Percentiles rank a stretch among this genome's conserved stretches.
These are phyloP conservation scores for Ochropleura leucogaster DNA, from an alignment of 2,888 invertebrate genomes.

Conservation along the genomic window DNA sequence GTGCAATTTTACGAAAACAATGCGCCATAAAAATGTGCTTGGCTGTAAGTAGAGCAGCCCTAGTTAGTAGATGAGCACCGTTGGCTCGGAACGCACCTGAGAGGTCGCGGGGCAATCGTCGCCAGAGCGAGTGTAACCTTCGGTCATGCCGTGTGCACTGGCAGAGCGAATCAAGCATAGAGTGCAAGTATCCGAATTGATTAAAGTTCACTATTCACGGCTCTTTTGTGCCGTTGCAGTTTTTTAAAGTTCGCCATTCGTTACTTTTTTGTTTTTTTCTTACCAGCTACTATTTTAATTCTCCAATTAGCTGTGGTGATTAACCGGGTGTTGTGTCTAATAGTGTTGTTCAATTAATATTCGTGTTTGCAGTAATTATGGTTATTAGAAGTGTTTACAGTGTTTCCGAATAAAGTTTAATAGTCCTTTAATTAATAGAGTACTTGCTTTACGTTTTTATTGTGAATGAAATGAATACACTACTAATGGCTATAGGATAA, in stretches of 20 bases:
- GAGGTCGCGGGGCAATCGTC: slow-evolving; percentile 68
- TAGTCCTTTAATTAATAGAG: slow-evolving; percentile 5
- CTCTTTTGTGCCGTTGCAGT: background rate
- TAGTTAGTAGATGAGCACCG: slow-evolving; percentile 82
- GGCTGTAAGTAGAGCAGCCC: slow-evolving; percentile 83
- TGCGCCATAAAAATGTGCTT: slow-evolving; percentile 83
- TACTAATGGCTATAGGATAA: background rate
- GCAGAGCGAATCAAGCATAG: slow-evolving; percentile 81
- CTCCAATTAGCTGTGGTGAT: slow-evolving; percentile 23
- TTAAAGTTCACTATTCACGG: slow-evolving; percentile 24
- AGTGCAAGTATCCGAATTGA: slow-evolving; percentile 84
- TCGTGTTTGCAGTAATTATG: slow-evolving; percentile 34
- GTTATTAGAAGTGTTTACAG: slow-evolving; percentile 43
- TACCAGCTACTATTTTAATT: slow-evolving; percentile 17
- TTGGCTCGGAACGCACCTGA: slow-evolving; percentile 81
- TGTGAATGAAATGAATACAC: background rate
- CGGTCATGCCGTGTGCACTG: slow-evolving; percentile 86
- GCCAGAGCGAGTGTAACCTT: slow-evolving; percentile 76
- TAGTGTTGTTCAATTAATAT: slow-evolving; percentile 38
- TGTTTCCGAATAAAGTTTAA: slow-evolving; percentile 32
- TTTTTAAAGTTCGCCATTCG: slow-evolving; percentile 32
- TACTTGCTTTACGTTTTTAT: slow-evolving; percentile 13
- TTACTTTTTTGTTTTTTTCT: background rate
- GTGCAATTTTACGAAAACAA: slow-evolving; percentile 79
- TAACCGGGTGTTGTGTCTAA: slow-evolving; percentile 38